A percentile compares a stretch with the other conserved stretches of the same genome.
Evolutionary conservation across 2,888 invertebrate species (phyloP).

Genomic region (Leucozona laternaria): DNA sequence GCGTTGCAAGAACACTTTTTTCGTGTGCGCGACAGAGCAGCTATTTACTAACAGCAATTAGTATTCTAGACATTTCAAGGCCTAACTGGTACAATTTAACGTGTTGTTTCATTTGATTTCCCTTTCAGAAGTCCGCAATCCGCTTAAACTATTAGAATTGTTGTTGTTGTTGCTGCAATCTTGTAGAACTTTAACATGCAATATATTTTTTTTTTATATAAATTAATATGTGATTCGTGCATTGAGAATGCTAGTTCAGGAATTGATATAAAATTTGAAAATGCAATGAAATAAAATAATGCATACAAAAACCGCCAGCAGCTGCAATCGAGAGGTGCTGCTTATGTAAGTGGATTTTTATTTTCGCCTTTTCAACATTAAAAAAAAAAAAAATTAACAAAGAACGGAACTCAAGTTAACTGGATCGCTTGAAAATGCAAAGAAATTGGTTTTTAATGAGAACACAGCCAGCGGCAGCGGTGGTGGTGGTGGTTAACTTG

Average conservation of each 20-base stretch:
- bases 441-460: slow-evolving; percentile 55
- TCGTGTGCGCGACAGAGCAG: slow-evolving; percentile 27
- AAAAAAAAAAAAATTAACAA: background rate
- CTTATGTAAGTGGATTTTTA: slow-evolving; percentile 29
- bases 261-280: slow-evolving; percentile 70
- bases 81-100: slow-evolving; percentile 25
- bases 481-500: slow-evolving; percentile 36
- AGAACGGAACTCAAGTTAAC: slow-evolving; percentile 49
- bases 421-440: slow-evolving; percentile 55
- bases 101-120: slow-evolving; percentile 47
- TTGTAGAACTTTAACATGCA: slow-evolving; percentile 6
- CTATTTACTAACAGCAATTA: slow-evolving; percentile 69
- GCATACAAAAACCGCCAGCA: slow-evolving; percentile 3
- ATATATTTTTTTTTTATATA: slow-evolving; percentile 8
- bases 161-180: background rate
- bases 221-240: slow-evolving; percentile 26
- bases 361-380: slow-evolving; percentile 8
- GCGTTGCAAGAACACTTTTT: slow-evolving; percentile 46
- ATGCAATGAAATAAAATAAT: slow-evolving; percentile 18
- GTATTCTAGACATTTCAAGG: slow-evolving; percentile 73
- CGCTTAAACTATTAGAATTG: background rate
- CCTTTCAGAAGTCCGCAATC: slow-evolving; percentile 57
- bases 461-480: background rate
- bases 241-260: slow-evolving; percentile 38
- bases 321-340: slow-evolving; percentile 33